phyloP scores from a whole-genome alignment of 2,113 vertebrate genomes.

The Aegithalos caudatus region DNA sequence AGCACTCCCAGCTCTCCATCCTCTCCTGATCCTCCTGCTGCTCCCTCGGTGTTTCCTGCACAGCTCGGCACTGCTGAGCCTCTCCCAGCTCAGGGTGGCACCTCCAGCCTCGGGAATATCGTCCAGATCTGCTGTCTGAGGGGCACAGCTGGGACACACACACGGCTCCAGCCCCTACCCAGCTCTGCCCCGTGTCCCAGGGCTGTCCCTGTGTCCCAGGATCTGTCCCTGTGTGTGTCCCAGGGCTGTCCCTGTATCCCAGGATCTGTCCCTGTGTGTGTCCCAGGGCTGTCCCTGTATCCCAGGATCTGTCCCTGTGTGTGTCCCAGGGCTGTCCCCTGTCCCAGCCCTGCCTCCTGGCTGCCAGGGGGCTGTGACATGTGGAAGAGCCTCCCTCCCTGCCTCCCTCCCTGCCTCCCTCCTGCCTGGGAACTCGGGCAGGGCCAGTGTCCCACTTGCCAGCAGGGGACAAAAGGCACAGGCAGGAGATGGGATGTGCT shows the following conservation, averaged over 20 bases:
- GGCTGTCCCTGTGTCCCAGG: neutral
- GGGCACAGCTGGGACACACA: neutral
- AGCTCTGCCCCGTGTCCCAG: neutral
- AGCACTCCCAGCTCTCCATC: neutral
- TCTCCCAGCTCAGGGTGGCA: neutral
- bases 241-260: neutral
- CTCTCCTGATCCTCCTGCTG: neutral
- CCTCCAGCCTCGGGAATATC: neutral
- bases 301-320: neutral
- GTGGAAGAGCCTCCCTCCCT: neutral
- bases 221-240: neutral
- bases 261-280: neutral
- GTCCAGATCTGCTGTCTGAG: neutral
- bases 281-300: neutral
- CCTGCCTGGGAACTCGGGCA: conserved; percentile 39
- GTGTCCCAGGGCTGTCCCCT: neutral
- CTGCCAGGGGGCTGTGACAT: neutral
- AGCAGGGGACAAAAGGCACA: neutral
- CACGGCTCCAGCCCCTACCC: too few species aligned
- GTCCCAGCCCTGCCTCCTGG: neutral
- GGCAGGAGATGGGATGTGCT: conserved; percentile 38
- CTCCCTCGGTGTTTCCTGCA: neutral
- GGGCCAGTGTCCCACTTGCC: neutral
- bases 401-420: neutral
- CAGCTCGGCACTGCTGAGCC: neutral